Base-by-base conservation (phyloP, 2,797 vertebrate genomes). In the Myotis daubentonii region DNA sequence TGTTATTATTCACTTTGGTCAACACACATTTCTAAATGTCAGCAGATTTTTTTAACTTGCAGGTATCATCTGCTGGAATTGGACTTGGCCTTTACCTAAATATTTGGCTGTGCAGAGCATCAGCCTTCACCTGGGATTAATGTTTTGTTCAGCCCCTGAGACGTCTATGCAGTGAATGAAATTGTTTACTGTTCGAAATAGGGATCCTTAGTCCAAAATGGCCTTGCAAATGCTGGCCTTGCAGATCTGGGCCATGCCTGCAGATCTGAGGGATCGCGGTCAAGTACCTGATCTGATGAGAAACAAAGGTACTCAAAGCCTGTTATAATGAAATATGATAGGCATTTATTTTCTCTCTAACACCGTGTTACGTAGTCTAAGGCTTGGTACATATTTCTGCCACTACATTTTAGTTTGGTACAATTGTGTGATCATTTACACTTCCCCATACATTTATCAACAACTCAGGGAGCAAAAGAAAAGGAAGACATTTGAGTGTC, bases 331-430 rank as follows among this genome's bases (percentile, higher is more conserved):
- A 15, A 79, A 65, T 7, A 33, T 30, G 25, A 78, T 55, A 93
- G 96, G 76, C 20, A 68, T 66, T 80, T 33, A 90, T 93, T 96
- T 97, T 93, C 92, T 78, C 94, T 82, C 15, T 57, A 89, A 97
- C 19, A 44, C 12, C 30, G 7, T 25, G 7, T 6, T 65, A 13
- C 4, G 2, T 62, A 83, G 79, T 51, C 47, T 75, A 36, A 75
- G 53, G 33, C 41, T 66, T 78, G 53, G 36, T 51, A 8, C 23
- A 0, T 74, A 49, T 78, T 87, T 93, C 68, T 51, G 28, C 33
- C 49, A 11, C 17, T 16, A 8, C 20, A 7, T 71, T 86, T 95
- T 36, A 23, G 38, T 89, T 94, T 17, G n/a, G 49, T 44, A 25
- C 44, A 62, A 16, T 12, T 49, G 30, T 1, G 25, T 79, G 41